Conservation (phyloP, 2,113 vertebrate genomes). For the Centrocercus urophasianus region DNA sequence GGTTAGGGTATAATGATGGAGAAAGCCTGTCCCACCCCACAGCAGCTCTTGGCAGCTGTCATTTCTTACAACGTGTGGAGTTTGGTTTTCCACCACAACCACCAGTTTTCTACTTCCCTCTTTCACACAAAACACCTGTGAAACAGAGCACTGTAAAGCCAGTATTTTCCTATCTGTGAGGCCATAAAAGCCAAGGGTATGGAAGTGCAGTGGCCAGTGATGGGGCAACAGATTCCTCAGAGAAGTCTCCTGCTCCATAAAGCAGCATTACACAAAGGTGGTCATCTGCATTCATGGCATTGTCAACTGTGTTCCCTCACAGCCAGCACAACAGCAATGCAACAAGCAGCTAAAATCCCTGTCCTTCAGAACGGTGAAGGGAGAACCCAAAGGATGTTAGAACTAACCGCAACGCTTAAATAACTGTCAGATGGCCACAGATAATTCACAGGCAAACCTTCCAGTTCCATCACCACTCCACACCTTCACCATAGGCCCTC, state of each 20-base stretch:
- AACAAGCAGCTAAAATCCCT: not conserved
- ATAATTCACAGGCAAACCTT: not conserved
- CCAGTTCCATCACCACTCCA: not conserved
- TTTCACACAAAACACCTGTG: fast-evolving
- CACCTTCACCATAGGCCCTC: not conserved
- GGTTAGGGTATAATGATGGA: fast-evolving
- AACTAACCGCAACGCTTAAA: not conserved
- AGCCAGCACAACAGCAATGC: not conserved
- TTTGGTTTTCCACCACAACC: not conserved
- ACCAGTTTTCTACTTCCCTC: not conserved
- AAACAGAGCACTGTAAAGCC: fast-evolving
- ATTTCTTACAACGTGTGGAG: fast-evolving
- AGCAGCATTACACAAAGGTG: not conserved
- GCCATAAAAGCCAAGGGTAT: fast-evolving
- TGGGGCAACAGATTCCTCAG: not conserved
- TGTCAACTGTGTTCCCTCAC: fast-evolving
- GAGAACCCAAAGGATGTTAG: not conserved
- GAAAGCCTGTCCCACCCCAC: not conserved
- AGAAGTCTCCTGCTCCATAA: not conserved
- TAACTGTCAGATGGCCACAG: not conserved
- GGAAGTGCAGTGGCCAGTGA: not conserved
- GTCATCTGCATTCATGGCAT: too few species aligned
- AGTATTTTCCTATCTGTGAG: fast-evolving
- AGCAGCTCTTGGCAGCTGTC: fast-evolving
- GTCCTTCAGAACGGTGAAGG: not conserved